Percentiles rank a stretch among this genome's conserved stretches.
Conservation (phyloP, 2,113 vertebrate genomes). For the Coptodon bakossiorum region DNA sequence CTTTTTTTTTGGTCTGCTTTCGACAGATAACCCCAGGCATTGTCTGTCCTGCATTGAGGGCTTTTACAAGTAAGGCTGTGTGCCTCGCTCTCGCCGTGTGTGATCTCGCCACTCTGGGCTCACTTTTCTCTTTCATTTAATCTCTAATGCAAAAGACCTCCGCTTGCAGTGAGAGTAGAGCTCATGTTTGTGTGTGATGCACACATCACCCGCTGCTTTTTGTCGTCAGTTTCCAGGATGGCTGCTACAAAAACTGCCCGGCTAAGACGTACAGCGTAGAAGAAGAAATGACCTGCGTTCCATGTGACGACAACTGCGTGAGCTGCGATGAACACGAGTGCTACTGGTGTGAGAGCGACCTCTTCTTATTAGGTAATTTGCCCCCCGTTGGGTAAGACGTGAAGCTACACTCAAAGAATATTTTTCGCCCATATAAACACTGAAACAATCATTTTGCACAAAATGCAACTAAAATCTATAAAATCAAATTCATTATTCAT, state of each 20-base stretch:
- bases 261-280: slow-evolving; percentile 79
- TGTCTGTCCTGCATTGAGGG: slow-evolving; percentile 79
- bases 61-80: slow-evolving; percentile 86
- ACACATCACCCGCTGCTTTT: not conserved
- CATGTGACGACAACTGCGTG: slow-evolving; percentile 74
- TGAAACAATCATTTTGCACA: not conserved
- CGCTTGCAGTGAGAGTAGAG: not conserved
- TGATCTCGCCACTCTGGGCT: slow-evolving; percentile 18
- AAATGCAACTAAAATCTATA: not conserved
- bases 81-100: slow-evolving; percentile 36
- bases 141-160: not conserved
- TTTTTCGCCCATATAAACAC: not conserved
- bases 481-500: not conserved
- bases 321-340: slow-evolving; percentile 80
- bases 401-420: not conserved
- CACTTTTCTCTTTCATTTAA: not conserved
- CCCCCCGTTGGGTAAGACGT: not conserved
- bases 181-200: not conserved
- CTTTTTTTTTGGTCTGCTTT: slow-evolving; percentile 36
- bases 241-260: slow-evolving; percentile 82
- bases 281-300: slow-evolving; percentile 70
- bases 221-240: slow-evolving; percentile 77
- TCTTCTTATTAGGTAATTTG: slow-evolving; percentile 79
- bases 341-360: slow-evolving; percentile 80
- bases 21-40: slow-evolving; percentile 83